Conservation (phyloP, 2,797 vertebrate species). For the Ptychobarbus kaznakovi region DNA sequence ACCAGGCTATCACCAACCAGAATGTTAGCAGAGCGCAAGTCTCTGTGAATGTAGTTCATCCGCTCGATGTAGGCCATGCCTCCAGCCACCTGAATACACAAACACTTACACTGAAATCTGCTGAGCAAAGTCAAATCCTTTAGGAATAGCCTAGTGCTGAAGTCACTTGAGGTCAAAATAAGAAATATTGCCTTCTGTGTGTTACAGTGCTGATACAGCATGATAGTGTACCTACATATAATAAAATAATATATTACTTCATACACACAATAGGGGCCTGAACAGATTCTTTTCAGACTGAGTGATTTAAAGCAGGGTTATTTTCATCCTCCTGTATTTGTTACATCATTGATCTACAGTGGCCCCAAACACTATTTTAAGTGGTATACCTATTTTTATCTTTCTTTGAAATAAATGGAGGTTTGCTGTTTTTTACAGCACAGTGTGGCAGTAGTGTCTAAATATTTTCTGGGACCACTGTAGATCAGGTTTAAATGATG, state of each 20-base stretch:
- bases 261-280: not conserved
- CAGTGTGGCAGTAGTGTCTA: not conserved
- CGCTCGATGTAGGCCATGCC: conserved; percentile 98
- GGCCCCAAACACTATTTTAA: not conserved
- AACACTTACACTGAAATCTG: conserved; percentile 5
- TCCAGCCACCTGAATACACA: conserved; percentile 83
- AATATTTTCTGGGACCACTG: not conserved
- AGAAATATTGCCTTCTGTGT: not conserved
- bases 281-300: not conserved
- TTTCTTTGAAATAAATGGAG: not conserved
- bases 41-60: conserved; percentile 98
- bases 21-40: conserved; percentile 94
- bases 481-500: not conserved
- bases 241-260: not conserved
- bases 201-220: not conserved
- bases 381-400: not conserved
- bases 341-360: not conserved
- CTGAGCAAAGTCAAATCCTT: conserved; percentile 6
- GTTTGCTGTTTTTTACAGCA: not conserved
- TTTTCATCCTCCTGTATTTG: not conserved
- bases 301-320: not conserved
- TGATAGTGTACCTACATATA: not conserved
- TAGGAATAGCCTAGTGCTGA: not conserved
- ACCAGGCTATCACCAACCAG: conserved; percentile 92
- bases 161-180: not conserved